These are phyloP conservation scores for Microplitis mediator DNA, from an alignment of 1,140 invertebrate genomes.

Conservation along the genomic window DNA sequence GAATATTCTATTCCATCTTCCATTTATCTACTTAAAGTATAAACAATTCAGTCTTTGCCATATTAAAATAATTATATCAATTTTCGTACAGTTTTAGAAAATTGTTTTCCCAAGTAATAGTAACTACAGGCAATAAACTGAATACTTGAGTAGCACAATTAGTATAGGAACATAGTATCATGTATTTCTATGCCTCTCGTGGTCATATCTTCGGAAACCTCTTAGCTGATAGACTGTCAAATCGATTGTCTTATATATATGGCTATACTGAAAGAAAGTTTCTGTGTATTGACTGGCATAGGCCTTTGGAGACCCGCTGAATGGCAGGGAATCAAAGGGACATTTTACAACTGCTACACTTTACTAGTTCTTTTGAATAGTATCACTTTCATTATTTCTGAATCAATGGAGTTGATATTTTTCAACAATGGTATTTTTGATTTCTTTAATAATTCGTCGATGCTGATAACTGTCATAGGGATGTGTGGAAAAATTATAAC, in stretches of 20 bases:
- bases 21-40: no score
- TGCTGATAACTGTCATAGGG: background rate
- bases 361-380: background rate
- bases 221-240: no score
- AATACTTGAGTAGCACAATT: no score
- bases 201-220: no score
- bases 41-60: no score
- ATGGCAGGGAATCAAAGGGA: background rate
- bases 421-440: background rate
- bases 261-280: background rate
- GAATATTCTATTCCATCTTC: no score
- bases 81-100: no score
- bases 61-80: no score
- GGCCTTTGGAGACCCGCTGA: background rate
- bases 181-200: no score
- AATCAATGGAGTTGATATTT: background rate
- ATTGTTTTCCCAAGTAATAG: no score
- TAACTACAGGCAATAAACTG: no score
- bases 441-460: background rate
- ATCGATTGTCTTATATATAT: background rate
- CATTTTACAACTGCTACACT: background rate
- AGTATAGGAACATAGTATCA: no score
- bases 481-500: slow-evolving; percentile 2
- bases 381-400: background rate
- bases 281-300: background rate